A percentile compares a stretch with the other conserved stretches of the same genome.
phyloP scores from a whole-genome alignment of 1,140 invertebrate genomes.

The Drosophila arawakana region DNA sequence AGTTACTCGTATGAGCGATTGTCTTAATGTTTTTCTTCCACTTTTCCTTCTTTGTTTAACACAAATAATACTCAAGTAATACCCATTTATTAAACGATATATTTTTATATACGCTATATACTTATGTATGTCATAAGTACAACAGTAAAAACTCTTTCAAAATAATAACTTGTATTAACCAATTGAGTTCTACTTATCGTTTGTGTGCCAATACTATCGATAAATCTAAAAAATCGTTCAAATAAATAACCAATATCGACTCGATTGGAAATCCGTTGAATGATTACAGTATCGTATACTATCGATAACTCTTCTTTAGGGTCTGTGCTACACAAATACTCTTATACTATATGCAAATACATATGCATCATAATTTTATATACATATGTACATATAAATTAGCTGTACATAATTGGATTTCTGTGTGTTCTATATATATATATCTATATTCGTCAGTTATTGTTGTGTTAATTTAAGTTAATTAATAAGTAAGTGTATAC shows the following conservation, averaged over 20 bases:
- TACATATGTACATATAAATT: neutral
- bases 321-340: neutral
- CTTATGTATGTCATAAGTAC: neutral
- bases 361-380: constrained; percentile 1
- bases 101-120: neutral
- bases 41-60: constrained; percentile 13
- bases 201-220: constrained; percentile 3
- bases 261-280: neutral
- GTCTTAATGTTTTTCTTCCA: constrained; percentile 23
- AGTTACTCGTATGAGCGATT: constrained; percentile 6
- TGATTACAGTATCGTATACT: neutral
- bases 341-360: neutral
- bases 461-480: constrained; percentile 45
- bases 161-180: neutral
- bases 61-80: constrained; percentile 4
- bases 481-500: constrained; percentile 45
- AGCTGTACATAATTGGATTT: constrained; percentile 34
- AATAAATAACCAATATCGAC: neutral
- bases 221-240: neutral
- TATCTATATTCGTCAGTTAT: constrained; percentile 13
- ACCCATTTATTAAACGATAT: constrained; percentile 9
- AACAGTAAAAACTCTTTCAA: neutral
- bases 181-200: neutral
- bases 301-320: neutral
- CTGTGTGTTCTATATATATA: constrained; percentile 31